A percentile compares a stretch with the other conserved stretches of the same genome.
These are phyloP conservation scores for Dicycla oo DNA, from an alignment of 2,888 invertebrate species.

Conservation along the genomic window DNA sequence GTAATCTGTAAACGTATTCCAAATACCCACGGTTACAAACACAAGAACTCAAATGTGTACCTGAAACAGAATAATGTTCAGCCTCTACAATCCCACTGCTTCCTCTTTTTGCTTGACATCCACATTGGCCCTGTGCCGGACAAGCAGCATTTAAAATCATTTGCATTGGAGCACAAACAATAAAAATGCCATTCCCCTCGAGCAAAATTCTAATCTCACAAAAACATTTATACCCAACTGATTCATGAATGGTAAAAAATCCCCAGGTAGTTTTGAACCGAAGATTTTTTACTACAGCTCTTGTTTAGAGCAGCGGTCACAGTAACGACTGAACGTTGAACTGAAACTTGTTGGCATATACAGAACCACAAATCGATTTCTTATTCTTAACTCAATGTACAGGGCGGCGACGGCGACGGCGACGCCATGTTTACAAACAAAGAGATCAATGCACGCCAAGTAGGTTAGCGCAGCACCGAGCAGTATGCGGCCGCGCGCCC, in stretches of 20 bases:
- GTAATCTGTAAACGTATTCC: not conserved
- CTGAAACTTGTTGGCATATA: constrained; percentile 40
- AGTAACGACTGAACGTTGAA: constrained; percentile 51
- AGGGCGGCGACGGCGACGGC: constrained; percentile 73
- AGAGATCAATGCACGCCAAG: constrained; percentile 89
- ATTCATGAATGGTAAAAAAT: constrained; percentile 45
- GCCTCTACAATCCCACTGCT: not conserved
- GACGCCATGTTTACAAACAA: constrained; percentile 90
- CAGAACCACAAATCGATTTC: constrained; percentile 64
- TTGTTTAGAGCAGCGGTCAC: constrained; percentile 48
- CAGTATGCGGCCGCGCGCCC: constrained; percentile 71
- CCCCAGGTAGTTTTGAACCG: constrained; percentile 28
- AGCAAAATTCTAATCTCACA: constrained; percentile 9
- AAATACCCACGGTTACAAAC: not conserved
- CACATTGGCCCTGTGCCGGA: not conserved
- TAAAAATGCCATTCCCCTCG: constrained; percentile 1
- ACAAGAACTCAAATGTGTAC: not conserved
- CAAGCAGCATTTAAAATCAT: not conserved
- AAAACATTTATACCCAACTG: constrained; percentile 44
- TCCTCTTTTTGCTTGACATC: not conserved
- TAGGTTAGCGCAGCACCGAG: constrained; percentile 86
- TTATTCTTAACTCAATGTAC: constrained; percentile 59
- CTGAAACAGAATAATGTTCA: not conserved
- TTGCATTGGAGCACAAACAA: not conserved
- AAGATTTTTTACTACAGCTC: constrained; percentile 39